phyloP scores from a whole-genome alignment of 2,113 vertebrate genomes.

The Phyllostomus hastatus region DNA sequence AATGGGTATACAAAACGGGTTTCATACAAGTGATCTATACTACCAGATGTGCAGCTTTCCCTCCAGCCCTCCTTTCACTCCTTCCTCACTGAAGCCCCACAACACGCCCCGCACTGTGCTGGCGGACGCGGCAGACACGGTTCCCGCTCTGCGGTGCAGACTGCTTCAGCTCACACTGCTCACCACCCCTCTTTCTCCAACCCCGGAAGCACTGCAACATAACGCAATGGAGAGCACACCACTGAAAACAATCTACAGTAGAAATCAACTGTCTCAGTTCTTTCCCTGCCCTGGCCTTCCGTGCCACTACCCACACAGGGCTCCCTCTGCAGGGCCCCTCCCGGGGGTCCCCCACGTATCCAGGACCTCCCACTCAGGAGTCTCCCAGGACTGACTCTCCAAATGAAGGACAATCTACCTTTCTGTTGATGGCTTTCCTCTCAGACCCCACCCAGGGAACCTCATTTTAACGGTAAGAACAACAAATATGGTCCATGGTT shows the following conservation, averaged over 20 bases:
- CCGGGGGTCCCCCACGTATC: background rate
- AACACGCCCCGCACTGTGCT: accelerated
- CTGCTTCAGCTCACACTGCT: too few species aligned
- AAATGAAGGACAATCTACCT: background rate
- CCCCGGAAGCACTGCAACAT: background rate
- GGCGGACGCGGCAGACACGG: background rate
- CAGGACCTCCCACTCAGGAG: background rate
- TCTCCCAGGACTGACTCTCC: background rate
- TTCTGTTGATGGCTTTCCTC: background rate
- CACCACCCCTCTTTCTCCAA: background rate
- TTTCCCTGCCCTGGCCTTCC: background rate
- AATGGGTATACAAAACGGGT: background rate
- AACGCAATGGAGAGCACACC: background rate
- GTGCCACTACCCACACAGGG: too few species aligned
- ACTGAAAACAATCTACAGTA: background rate
- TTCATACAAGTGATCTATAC: background rate
- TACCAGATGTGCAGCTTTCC: too few species aligned
- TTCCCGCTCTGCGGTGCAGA: background rate
- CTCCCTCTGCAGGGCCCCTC: background rate
- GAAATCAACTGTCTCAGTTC: background rate
- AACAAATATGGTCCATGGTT: background rate
- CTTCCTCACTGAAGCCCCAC: background rate
- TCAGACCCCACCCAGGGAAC: background rate
- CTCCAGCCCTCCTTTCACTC: background rate
- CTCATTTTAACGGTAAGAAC: background rate